A percentile compares a stretch with the other conserved stretches of the same genome.
phyloP scores from a whole-genome alignment of 1,140 invertebrate species.

The Drosophila takahashii region DNA sequence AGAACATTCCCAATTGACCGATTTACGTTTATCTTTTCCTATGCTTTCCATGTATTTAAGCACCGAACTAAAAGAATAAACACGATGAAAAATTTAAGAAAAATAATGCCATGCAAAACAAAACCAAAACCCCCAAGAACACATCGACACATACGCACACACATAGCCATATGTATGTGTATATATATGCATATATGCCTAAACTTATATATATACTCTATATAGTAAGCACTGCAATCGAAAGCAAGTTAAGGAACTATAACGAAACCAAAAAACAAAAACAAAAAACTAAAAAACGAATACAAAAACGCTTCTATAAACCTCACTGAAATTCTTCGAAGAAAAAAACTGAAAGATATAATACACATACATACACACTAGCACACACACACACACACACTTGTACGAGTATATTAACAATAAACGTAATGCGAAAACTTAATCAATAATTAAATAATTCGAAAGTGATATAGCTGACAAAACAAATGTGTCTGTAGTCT shows the following conservation, averaged over 20 bases:
- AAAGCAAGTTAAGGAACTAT: conserved; percentile 51
- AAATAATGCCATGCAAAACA: conserved; percentile 26
- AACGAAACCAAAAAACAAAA: conserved; percentile 17
- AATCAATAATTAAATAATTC: conserved; percentile 82
- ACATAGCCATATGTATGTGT: conserved; percentile 26
- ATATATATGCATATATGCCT: conserved; percentile 40
- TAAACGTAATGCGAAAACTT: conserved; percentile 48
- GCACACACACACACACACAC: conserved; percentile 30
- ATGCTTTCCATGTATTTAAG: conserved; percentile 37
- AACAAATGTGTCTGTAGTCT: conserved; percentile 79
- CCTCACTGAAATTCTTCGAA: conserved; percentile 84
- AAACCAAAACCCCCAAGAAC: neutral
- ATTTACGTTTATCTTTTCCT: conserved; percentile 34
- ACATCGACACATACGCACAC: conserved; percentile 9
- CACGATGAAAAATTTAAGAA: neutral
- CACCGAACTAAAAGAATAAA: conserved; percentile 23
- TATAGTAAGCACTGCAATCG: conserved; percentile 67
- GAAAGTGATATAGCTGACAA: conserved; percentile 82
- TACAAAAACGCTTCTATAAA: conserved; percentile 74
- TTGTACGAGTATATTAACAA: conserved; percentile 48
- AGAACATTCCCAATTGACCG: conserved; percentile 22
- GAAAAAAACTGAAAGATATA: conserved; percentile 36
- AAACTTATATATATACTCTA: conserved; percentile 55
- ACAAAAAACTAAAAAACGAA: conserved; percentile 16
- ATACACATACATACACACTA: conserved; percentile 27